Percentiles rank a stretch among this genome's conserved stretches.
phyloP scores from a whole-genome alignment of 2,113 vertebrate species.

The Pelecanoides urinatrix region DNA sequence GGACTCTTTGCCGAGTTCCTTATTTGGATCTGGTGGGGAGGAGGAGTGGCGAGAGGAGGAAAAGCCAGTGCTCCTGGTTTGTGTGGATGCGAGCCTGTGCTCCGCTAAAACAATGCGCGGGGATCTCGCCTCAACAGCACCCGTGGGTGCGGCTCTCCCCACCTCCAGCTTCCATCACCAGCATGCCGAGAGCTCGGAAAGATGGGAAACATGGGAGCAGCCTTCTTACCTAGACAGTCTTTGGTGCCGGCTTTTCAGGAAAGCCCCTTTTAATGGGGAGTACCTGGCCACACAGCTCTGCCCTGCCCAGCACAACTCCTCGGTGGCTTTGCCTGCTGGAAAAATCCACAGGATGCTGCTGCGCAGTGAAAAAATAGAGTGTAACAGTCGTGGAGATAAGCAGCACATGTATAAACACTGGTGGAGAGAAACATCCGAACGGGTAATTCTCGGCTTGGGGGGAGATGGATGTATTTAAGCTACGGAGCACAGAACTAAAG shows the following conservation, averaged over 20 bases:
- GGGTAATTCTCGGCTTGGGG: not conserved
- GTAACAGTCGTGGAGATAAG: not conserved
- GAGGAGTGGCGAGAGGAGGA: not conserved
- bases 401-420: not conserved
- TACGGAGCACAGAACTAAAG: not conserved
- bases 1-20: not conserved
- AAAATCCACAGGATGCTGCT: slow-evolving; percentile 15
- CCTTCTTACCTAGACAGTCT: not conserved
- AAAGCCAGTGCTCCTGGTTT: slow-evolving; percentile 6
- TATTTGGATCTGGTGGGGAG: not conserved
- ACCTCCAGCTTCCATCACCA: not conserved
- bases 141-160: not conserved
- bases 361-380: not conserved
- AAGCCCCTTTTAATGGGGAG: not conserved
- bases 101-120: not conserved
- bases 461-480: not conserved
- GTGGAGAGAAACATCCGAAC: not conserved
- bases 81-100: not conserved
- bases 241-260: not conserved
- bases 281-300: too few species aligned
- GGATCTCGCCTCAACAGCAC: not conserved
- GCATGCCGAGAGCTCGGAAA: not conserved
- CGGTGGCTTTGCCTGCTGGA: not conserved
- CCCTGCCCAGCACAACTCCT: not conserved
- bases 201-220: not conserved